Conservation (phyloP, 2,113 vertebrate species). For the Mobula birostris region DNA sequence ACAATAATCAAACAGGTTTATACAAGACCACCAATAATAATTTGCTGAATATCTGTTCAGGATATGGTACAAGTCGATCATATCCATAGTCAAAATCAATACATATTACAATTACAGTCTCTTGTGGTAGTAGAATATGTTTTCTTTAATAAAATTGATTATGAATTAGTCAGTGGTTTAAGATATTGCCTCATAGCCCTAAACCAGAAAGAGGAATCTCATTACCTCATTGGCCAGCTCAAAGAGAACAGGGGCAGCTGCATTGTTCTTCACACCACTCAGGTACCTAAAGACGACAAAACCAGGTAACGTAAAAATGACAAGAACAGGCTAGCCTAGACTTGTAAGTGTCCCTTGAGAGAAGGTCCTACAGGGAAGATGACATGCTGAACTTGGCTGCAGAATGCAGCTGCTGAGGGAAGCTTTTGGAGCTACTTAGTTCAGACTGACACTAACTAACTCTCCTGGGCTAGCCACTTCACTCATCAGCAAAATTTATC, state of each 20-base stretch:
- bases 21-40: background rate
- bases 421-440: slow-evolving; percentile 43
- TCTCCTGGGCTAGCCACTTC: slow-evolving; percentile 36
- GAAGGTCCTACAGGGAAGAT: slow-evolving; percentile 61
- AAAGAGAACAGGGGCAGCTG: slow-evolving; percentile 77
- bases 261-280: slow-evolving; percentile 66
- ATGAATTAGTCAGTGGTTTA: slow-evolving; percentile 37
- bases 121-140: slow-evolving; percentile 15
- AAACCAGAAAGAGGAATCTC: slow-evolving; percentile 35
- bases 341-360: slow-evolving; percentile 60
- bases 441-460: slow-evolving; percentile 44
- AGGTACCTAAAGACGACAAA: slow-evolving; percentile 83
- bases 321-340: slow-evolving; percentile 63
- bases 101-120: slow-evolving; percentile 35
- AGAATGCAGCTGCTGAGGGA: slow-evolving; percentile 47
- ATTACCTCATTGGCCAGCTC: slow-evolving; percentile 95
- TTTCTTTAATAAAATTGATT: slow-evolving; percentile 37
- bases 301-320: slow-evolving; percentile 52
- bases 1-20: background rate
- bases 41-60: background rate
- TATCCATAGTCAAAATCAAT: slow-evolving; percentile 31
- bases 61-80: slow-evolving; percentile 20
- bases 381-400: slow-evolving; percentile 54
- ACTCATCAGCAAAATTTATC: slow-evolving; percentile 43
- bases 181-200: slow-evolving; percentile 9